Conservation (phyloP, 2,888 invertebrate genomes). For the Zootermopsis nevadensis region DNA sequence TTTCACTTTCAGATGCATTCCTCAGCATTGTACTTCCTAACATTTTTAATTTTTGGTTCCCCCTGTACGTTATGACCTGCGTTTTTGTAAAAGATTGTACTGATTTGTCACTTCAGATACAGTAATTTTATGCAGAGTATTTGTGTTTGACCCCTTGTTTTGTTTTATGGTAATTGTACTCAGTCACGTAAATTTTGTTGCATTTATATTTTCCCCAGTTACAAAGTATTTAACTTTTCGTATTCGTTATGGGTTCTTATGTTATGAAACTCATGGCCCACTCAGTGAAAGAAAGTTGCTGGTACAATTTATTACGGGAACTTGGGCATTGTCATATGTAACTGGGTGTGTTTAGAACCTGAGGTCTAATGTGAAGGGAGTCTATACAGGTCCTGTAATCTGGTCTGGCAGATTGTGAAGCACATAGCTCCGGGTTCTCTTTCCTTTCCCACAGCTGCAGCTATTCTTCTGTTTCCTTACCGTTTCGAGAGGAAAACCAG, state of each 20-base stretch:
- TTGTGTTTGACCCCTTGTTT: too few species aligned
- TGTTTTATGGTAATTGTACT: too few species aligned
- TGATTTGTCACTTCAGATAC: too few species aligned
- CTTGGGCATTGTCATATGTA: not conserved
- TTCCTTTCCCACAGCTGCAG: conserved; percentile 28
- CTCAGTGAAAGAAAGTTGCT: not conserved
- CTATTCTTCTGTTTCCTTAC: conserved; percentile 23
- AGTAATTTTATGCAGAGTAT: too few species aligned
- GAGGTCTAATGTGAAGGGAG: not conserved
- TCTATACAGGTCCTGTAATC: conserved; percentile 20
- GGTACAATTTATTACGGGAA: conserved; percentile 13
- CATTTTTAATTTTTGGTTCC: too few species aligned
- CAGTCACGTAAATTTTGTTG: too few species aligned
- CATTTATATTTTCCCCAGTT: not conserved
- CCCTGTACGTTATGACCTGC: too few species aligned
- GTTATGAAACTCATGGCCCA: not conserved
- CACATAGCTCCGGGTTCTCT: not conserved
- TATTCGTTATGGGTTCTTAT: not conserved
- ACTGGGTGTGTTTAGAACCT: not conserved
- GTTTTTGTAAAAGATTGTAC: too few species aligned
- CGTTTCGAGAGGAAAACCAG: conserved; percentile 29
- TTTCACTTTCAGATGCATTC: too few species aligned
- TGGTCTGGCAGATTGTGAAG: not conserved
- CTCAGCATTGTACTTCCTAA: too few species aligned
- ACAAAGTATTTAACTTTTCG: not conserved